Conservation (phyloP, 2,797 vertebrate genomes). For the Gymnothorax reevesii region DNA sequence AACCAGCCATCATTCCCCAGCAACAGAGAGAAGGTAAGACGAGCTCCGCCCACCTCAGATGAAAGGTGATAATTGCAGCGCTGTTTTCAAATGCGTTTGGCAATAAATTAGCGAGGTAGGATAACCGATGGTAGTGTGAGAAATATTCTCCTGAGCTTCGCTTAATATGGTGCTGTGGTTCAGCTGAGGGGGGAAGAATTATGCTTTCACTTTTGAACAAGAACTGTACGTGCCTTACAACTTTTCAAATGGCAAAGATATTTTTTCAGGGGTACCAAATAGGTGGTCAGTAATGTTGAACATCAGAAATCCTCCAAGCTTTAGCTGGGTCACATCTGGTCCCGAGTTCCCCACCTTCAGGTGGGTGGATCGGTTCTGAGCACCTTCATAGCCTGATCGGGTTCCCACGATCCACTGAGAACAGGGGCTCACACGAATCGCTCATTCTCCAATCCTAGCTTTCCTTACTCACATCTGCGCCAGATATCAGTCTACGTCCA, state of each 20-base stretch:
- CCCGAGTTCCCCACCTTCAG: background rate
- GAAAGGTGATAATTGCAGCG: slow-evolving; percentile 35
- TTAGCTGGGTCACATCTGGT: background rate
- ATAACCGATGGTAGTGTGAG: slow-evolving; percentile 23
- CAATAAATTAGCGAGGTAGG: slow-evolving; percentile 33
- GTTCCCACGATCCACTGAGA: background rate
- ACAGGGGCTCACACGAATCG: no score
- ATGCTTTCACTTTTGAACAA: background rate
- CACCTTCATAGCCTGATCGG: background rate
- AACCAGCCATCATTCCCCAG: slow-evolving; percentile 82
- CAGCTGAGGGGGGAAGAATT: slow-evolving; percentile 13
- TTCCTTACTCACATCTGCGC: no score
- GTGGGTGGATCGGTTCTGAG: background rate
- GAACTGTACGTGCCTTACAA: background rate
- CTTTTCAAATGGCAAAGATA: background rate
- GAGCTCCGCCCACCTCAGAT: slow-evolving; percentile 15
- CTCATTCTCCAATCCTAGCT: no score
- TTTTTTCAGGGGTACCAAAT: background rate
- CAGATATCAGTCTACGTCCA: no score
- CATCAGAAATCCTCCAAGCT: background rate
- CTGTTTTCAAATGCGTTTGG: slow-evolving; percentile 25
- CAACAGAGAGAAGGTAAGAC: slow-evolving; percentile 87
- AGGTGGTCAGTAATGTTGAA: background rate
- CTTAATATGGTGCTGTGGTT: slow-evolving; percentile 5
- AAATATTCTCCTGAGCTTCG: background rate